Evolutionary conservation across 2,797 vertebrate genomes (phyloP).

Genomic region (Knipowitschia caucasica): DNA sequence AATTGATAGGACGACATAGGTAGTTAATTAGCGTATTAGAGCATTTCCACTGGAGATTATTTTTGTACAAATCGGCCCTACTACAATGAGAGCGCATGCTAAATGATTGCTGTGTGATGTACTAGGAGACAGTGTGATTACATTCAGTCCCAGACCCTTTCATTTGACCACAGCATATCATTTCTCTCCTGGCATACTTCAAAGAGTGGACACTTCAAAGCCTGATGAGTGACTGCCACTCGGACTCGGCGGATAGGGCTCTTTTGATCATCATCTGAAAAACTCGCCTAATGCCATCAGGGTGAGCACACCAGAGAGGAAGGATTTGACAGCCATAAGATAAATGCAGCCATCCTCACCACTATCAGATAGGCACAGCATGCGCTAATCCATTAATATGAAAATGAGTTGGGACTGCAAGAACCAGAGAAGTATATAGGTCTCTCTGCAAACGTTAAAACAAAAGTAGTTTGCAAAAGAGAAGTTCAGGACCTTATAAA

Average conservation of each 20-base stretch:
- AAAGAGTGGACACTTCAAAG: constrained; percentile 74
- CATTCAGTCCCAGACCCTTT: constrained; percentile 61
- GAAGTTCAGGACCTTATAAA: constrained; percentile 36
- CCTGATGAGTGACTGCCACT: constrained; percentile 66
- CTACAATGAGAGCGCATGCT: constrained; percentile 44
- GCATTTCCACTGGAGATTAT: constrained; percentile 48
- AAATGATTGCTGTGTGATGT: constrained; percentile 65
- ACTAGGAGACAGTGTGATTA: constrained; percentile 65
- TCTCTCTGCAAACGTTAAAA: constrained; percentile 49
- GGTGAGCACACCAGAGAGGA: constrained; percentile 53
- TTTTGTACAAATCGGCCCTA: constrained; percentile 52
- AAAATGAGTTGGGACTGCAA: constrained; percentile 61
- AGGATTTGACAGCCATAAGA: constrained; percentile 73
- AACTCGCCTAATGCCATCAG: constrained; percentile 66
- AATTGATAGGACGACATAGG: constrained; percentile 51
- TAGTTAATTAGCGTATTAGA: constrained; percentile 67
- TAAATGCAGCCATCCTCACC: constrained; percentile 72
- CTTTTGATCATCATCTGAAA: constrained; percentile 75
- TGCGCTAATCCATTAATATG: constrained; percentile 73
- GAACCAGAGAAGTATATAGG: constrained; percentile 36
- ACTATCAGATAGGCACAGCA: constrained; percentile 74
- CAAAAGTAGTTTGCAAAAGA: constrained; percentile 47
- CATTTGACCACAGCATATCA: constrained; percentile 69
- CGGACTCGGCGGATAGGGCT: constrained; percentile 65
- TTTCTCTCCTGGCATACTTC: constrained; percentile 66